These are phyloP conservation scores for Erythrocercus mccallii DNA, from an alignment of 2,113 vertebrate genomes.

Conservation along the genomic window DNA sequence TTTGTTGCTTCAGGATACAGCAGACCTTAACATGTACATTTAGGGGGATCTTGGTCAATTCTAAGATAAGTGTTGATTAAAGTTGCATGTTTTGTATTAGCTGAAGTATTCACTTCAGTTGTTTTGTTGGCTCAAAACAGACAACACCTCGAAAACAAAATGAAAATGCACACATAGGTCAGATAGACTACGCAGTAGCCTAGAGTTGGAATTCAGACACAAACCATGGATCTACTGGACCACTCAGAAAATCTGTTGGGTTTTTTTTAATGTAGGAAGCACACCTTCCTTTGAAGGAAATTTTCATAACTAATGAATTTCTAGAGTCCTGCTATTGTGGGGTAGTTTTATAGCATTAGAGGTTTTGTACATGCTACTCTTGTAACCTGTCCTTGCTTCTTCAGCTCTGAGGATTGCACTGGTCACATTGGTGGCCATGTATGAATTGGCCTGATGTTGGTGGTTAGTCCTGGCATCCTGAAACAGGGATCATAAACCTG, in stretches of 20 bases:
- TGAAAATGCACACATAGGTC: not conserved
- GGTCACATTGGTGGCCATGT: not conserved
- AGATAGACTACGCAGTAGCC: not conserved
- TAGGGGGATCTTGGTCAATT: not conserved
- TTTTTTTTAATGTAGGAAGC: not conserved
- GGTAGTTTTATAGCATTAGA: fast-evolving
- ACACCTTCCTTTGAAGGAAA: not conserved
- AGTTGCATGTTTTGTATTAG: not conserved
- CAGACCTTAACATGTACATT: not conserved
- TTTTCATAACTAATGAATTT: not conserved
- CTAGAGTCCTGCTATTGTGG: not conserved
- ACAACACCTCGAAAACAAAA: not conserved
- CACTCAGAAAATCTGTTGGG: not conserved
- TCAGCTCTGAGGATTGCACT: not conserved
- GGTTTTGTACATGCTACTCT: not conserved
- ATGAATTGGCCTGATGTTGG: not conserved
- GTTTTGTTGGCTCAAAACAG: not conserved
- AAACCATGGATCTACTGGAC: not conserved
- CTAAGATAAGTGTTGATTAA: not conserved
- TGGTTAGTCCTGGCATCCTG: not conserved
- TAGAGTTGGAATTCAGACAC: not conserved
- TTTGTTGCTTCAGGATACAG: not conserved
- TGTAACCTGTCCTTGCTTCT: not conserved
- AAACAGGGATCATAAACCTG: not conserved
- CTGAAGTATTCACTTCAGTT: not conserved